Conservation (phyloP, 2,797 vertebrate genomes). For the Enteromius anoplus region DNA sequence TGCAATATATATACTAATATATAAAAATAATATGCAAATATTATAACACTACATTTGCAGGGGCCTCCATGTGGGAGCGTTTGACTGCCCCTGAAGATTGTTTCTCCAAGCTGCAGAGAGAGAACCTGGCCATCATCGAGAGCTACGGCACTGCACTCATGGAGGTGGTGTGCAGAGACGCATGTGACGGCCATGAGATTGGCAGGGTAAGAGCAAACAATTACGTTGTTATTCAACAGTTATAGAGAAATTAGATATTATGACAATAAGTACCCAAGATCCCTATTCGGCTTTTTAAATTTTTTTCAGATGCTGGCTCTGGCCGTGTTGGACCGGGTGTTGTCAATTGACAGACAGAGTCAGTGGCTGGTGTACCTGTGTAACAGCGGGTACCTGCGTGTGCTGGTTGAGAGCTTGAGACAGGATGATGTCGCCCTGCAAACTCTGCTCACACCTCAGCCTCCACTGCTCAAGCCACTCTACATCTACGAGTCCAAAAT, state of each 20-base stretch:
- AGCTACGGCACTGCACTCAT: conserved; percentile 94
- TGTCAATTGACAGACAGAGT: conserved; percentile 93
- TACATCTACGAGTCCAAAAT: conserved; percentile 99
- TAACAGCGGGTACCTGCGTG: conserved; percentile 95
- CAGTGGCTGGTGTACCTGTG: conserved; percentile 94
- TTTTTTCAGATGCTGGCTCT: conserved; percentile 90
- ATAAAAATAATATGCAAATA: background rate
- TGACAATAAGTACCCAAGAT: background rate
- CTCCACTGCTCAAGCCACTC: conserved; percentile 92
- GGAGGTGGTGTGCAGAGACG: conserved; percentile 97
- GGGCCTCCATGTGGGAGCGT: conserved; percentile 94
- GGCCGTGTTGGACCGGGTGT: conserved; percentile 91
- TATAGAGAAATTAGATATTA: background rate
- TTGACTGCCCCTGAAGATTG: conserved; percentile 95
- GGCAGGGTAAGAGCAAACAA: conserved; percentile 81
- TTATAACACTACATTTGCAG: conserved; percentile 63
- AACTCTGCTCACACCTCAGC: conserved; percentile 90
- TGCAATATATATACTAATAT: background rate
- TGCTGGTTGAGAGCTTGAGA: conserved; percentile 91
- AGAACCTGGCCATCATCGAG: conserved; percentile 94
- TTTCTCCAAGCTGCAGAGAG: conserved; percentile 94
- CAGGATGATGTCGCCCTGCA: conserved; percentile 90
- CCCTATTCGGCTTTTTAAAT: background rate
- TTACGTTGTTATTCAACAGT: no score
- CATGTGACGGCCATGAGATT: conserved; percentile 96